Evolutionary conservation across 2,888 invertebrate genomes (phyloP).

Genomic region (Anagyrus pseudococci): DNA sequence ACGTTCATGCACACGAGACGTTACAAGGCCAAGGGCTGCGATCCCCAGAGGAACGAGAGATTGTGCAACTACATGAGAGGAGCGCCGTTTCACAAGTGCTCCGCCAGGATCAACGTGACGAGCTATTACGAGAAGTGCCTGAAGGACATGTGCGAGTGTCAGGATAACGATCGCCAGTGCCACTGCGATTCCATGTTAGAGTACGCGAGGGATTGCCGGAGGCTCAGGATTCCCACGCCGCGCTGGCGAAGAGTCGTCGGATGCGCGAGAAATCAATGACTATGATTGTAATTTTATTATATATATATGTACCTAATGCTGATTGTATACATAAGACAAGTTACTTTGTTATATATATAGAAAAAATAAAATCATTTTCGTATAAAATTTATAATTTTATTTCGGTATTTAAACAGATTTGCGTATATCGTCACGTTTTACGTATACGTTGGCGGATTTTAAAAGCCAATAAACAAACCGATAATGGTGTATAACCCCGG

Average conservation of each 20-base stretch:
- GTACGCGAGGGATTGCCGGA: conserved; percentile 85
- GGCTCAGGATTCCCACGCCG: conserved; percentile 74
- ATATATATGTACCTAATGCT: too few relatives aligned
- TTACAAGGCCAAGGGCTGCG: conserved; percentile 21
- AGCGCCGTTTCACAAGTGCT: conserved; percentile 75
- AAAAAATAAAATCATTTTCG: too few relatives aligned
- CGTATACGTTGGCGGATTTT: too few relatives aligned
- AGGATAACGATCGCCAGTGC: conserved; percentile 70
- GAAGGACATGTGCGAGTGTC: conserved; percentile 88
- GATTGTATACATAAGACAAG: too few relatives aligned
- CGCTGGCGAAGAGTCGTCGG: conserved; percentile 77
- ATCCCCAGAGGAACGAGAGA: conserved; percentile 54
- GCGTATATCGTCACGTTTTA: too few relatives aligned
- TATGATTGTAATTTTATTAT: too few relatives aligned
- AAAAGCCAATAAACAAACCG: too few relatives aligned
- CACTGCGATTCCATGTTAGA: conserved; percentile 90
- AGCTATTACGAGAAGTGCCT: conserved; percentile 87
- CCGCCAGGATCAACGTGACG: conserved; percentile 77
- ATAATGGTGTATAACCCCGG: too few relatives aligned
- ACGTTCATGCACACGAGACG: conserved; percentile 19
- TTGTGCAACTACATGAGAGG: conserved; percentile 32
- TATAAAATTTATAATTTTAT: too few relatives aligned
- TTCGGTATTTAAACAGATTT: too few relatives aligned
- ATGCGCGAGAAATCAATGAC: conserved; percentile 61
- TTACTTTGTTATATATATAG: too few relatives aligned